Base-by-base conservation (phyloP, 2,113 vertebrate species). In the Cinclus mexicanus region DNA sequence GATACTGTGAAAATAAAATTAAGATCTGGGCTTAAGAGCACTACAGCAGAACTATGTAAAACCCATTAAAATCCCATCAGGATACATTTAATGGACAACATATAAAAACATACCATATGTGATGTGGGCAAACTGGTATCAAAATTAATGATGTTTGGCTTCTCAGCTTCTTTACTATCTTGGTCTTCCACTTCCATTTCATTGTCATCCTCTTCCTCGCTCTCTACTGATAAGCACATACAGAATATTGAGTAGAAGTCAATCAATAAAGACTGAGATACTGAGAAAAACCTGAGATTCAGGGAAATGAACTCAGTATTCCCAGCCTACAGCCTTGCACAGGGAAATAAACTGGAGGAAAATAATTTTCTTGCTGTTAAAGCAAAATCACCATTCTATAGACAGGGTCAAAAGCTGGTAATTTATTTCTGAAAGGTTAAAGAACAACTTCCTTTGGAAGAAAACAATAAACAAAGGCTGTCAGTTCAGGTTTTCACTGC, bases 61-160 rank as follows among this genome's bases (percentile, higher is more conserved):
- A 12, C 1, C 15, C 24, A 35, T 18, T 24, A 33, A 79, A 88
- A 63, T 6, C 26, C 25, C 41, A 35, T 39, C 24, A 37, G 42
- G 8, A 24, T 1, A 1, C 6, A 35, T 14, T 74, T 31, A 65
- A 44, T 6, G 10, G 42, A 6, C 1, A 6, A 56, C 1, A 16
- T 6, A 13, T 13, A 41, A 29, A 61, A 37, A 98, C 99, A 90
- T 97, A 99, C 99, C 92, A 98, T 70, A 28, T 99, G 99, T 56
- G 99, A 99, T 1, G 99, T 99, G 57, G 99, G 99, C 79, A 99
- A 98, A 90, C 99, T 99, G 61, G 99, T 98, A 96, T 99, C 99
- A 98, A 99, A 99, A 81, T 99, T 99, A 89, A 99, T 99, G 92
- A 98, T 91, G 56, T 96, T 99, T 65, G 99, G 98, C 76, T 99